Conservation (phyloP, 2,888 invertebrate species). For the Elysia crispata region DNA sequence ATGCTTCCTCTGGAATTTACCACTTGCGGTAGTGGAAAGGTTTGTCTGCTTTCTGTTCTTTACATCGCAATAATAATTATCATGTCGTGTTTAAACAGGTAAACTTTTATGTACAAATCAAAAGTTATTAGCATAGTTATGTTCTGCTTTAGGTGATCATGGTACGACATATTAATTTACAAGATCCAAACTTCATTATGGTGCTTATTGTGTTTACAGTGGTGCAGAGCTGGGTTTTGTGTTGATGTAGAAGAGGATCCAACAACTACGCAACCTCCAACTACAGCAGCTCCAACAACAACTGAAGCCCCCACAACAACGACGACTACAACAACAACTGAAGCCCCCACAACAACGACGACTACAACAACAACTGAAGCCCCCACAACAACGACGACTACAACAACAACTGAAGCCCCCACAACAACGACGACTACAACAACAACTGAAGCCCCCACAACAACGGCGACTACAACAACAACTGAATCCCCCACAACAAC, state of each 20-base stretch:
- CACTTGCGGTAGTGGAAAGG: conserved; percentile 26
- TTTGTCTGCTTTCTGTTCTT: not conserved
- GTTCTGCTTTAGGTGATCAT: too few species aligned
- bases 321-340: too few species aligned
- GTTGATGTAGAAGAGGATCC: not conserved
- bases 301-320: not conserved
- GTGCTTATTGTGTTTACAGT: not conserved
- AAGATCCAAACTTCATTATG: not conserved
- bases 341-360: too few species aligned
- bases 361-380: too few species aligned
- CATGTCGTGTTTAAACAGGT: too few species aligned
- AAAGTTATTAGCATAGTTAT: too few species aligned
- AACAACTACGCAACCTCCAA: conserved; percentile 1
- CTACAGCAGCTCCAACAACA: not conserved
- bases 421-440: conserved; percentile 7
- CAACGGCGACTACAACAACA: not conserved
- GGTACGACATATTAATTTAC: too few species aligned
- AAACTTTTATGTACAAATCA: too few species aligned
- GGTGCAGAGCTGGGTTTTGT: conserved; percentile 20
- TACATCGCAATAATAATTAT: too few species aligned
- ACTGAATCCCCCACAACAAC: not conserved
- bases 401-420: not conserved
- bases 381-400: not conserved
- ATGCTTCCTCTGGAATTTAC: conserved; percentile 24
- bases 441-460: not conserved